phyloP scores from a whole-genome alignment of 2,113 vertebrate species.

The rat (Rattus norvegicus) region DNA sequence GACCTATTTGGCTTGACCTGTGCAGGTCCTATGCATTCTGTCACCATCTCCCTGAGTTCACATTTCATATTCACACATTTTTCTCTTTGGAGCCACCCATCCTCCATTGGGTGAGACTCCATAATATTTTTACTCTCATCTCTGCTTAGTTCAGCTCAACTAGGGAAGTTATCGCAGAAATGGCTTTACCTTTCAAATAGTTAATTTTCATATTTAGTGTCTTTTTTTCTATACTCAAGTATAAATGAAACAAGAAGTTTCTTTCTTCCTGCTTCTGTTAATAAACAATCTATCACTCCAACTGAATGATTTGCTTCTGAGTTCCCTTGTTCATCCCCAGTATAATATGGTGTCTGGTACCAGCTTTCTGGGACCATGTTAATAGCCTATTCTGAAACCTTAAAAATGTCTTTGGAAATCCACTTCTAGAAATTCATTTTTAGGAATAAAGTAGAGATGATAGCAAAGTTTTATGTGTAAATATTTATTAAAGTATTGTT shows the following conservation, averaged over 20 bases:
- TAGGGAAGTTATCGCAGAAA: neutral
- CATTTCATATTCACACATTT: neutral
- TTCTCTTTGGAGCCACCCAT: neutral
- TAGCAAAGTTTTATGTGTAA: constrained; percentile 39
- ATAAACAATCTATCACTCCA: neutral
- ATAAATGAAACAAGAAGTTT: neutral
- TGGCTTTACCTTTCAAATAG: constrained; percentile 15
- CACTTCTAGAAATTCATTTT: neutral
- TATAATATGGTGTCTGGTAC: constrained; percentile 19
- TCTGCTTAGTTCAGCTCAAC: neutral
- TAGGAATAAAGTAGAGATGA: neutral
- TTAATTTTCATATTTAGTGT: neutral
- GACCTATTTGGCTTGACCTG: neutral
- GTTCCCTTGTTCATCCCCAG: neutral
- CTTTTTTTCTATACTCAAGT: neutral
- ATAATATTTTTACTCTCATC: neutral
- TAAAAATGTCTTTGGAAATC: constrained; percentile 10
- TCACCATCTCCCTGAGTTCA: neutral
- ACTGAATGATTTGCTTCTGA: neutral
- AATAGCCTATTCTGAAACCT: constrained; percentile 8
- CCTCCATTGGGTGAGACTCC: neutral
- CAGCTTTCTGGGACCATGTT: neutral
- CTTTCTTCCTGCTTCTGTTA: neutral
- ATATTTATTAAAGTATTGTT: constrained; percentile 16
- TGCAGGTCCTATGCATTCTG: neutral